Percentiles rank a stretch among this genome's conserved stretches.
Conservation (phyloP, 2,888 invertebrate genomes). For the Pyrocoelia pectoralis region DNA sequence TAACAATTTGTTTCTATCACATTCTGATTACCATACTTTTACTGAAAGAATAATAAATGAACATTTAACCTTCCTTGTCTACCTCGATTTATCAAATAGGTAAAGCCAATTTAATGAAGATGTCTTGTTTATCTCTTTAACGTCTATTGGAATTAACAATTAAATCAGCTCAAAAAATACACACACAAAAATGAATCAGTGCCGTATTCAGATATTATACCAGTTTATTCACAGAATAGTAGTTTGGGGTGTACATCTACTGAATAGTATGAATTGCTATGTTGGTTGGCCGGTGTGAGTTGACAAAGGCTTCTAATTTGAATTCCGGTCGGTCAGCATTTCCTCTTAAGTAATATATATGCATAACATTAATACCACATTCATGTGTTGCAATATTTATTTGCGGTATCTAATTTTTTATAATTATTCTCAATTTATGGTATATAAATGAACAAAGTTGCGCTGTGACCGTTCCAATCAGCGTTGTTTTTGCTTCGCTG, state of each 20-base stretch:
- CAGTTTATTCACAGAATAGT: slow-evolving; percentile 34
- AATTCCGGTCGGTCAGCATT: slow-evolving; percentile 38
- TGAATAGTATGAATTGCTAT: slow-evolving; percentile 26
- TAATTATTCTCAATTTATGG: slow-evolving; percentile 1
- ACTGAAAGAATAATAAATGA: slow-evolving; percentile 30
- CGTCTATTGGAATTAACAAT: slow-evolving; percentile 30
- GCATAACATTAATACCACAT: slow-evolving; percentile 27
- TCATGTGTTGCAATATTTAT: slow-evolving; percentile 14
- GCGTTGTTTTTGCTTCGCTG: slow-evolving; percentile 56
- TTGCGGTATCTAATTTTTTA: slow-evolving; percentile 4
- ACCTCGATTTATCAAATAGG: slow-evolving; percentile 39
- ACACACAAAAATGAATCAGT: slow-evolving; percentile 35
- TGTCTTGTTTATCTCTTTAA: slow-evolving; percentile 31
- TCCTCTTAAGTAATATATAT: slow-evolving; percentile 17
- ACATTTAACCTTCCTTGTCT: slow-evolving; percentile 35
- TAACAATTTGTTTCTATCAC: slow-evolving; percentile 39
- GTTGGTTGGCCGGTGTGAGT: slow-evolving; percentile 16
- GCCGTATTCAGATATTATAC: slow-evolving; percentile 45
- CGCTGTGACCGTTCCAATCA: slow-evolving; percentile 48
- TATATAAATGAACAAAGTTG: slow-evolving; percentile 17
- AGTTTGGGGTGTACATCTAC: slow-evolving; percentile 23
- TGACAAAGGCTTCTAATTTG: slow-evolving; percentile 40
- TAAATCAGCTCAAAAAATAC: slow-evolving; percentile 24
- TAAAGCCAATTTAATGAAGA: slow-evolving; percentile 37
- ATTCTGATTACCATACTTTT: slow-evolving; percentile 42